Evolutionary conservation across 1,140 invertebrate genomes (phyloP), one percentile per base, ranked within the genome.

Genomic region (Schlechtendalia chinensis): DNA sequence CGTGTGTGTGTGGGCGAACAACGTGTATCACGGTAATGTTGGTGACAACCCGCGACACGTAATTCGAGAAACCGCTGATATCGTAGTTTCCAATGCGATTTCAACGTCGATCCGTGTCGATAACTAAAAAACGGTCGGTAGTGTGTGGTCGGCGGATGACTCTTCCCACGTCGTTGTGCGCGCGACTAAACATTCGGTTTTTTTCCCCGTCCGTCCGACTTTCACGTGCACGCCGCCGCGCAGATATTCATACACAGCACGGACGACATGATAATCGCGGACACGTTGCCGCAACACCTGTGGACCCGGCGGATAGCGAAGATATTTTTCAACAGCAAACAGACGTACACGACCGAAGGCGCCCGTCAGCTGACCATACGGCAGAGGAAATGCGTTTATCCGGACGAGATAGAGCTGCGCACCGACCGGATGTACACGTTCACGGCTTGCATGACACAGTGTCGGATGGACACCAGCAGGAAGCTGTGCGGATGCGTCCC

Each of bases 261-360:
- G 0, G 89, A 91, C 83, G 91, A 92, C 84, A 88, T 90, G 85
- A 89, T 91, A 5, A 89, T 89, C 0, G 83, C 90, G 1, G 90
- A 92, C 80, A 88, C 90, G 82, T 88, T 88, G 83, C 88, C 90
- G 0, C 91, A 92, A 82, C 89, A 90, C 81, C 86, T 89, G n/a
- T 92, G 91, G 91, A 88, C 89, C 22, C 86, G 85, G 19, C 87
- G 88, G 71, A 87, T 90, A n/a, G 87, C 89, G 45, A 89, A 88
- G 82, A 88, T 91, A 11, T 87, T 88, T 0, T 91, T 92, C 83
- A 89, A 89, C 0, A 88, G 91, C 32, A 91, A 91, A 85, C 89
- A 91, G 83, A 92, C 91, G 3, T 92, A 92, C 83, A 92, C 91
- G 0, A 92, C 91, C 2, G 88, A 89, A 58, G 90, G 91, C 83